Percentiles rank a stretch among this genome's conserved stretches.
Evolutionary conservation across 2,888 invertebrate genomes (phyloP).

Genomic region (Fragum fragum): DNA sequence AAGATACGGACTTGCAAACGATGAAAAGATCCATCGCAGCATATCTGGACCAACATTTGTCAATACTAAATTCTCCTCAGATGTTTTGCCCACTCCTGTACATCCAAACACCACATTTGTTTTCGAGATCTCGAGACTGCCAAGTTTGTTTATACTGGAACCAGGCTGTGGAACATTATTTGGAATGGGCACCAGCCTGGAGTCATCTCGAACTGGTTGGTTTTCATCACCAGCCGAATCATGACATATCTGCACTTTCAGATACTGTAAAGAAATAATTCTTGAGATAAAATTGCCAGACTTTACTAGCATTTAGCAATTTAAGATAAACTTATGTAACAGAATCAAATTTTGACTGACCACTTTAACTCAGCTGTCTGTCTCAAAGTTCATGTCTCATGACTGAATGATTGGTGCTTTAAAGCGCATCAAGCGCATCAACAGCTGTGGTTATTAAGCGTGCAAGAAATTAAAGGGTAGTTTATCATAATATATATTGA

Average conservation of each 20-base stretch:
- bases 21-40: constrained; percentile 74
- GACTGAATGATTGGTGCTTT: too few species aligned
- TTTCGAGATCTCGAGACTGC: constrained; percentile 57
- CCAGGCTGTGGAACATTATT: constrained; percentile 31
- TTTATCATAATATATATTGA: too few species aligned
- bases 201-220: constrained; percentile 30
- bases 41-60: constrained; percentile 69
- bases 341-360: too few species aligned
- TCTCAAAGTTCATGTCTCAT: too few species aligned
- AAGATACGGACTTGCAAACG: constrained; percentile 79
- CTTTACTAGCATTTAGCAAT: too few species aligned
- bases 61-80: constrained; percentile 72
- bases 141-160: constrained; percentile 48
- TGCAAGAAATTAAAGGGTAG: too few species aligned
- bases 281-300: too few species aligned
- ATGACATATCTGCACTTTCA: constrained; percentile 46
- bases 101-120: constrained; percentile 63
- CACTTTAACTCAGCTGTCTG: too few species aligned
- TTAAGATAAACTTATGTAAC: too few species aligned
- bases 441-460: too few species aligned
- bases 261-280: not conserved
- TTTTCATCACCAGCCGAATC: constrained; percentile 30
- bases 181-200: constrained; percentile 52
- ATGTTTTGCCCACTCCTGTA: constrained; percentile 65
- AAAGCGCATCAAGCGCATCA: too few species aligned